These are phyloP conservation scores for Takifugu flavidus DNA, from an alignment of 2,113 vertebrate species.

Conservation along the genomic window DNA sequence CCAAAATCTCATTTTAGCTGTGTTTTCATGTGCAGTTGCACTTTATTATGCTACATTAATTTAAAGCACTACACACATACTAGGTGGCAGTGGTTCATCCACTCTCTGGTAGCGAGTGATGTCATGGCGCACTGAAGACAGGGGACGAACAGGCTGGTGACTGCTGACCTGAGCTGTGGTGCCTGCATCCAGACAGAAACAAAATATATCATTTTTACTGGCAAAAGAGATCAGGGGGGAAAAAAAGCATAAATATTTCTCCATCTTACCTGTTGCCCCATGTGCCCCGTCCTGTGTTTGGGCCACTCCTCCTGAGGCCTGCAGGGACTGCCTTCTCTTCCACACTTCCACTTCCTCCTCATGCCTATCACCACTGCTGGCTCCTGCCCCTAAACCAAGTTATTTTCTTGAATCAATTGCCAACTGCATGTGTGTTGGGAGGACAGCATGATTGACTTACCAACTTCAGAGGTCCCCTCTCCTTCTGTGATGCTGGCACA, in stretches of 20 bases:
- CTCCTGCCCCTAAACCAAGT: slow-evolving; percentile 18
- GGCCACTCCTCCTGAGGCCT: slow-evolving; percentile 67
- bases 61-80: slow-evolving; percentile 72
- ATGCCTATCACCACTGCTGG: slow-evolving; percentile 33
- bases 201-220: not conserved
- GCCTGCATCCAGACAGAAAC: slow-evolving; percentile 7
- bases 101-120: slow-evolving; percentile 94
- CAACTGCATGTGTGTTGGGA: no score
- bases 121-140: slow-evolving; percentile 91
- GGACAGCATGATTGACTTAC: slow-evolving; percentile 16
- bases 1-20: no score
- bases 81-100: slow-evolving; percentile 92
- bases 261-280: slow-evolving; percentile 43
- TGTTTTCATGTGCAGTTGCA: no score
- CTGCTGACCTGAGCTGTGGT: slow-evolving; percentile 78
- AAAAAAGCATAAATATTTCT: not conserved
- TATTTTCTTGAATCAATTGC: no score
- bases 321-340: slow-evolving; percentile 81
- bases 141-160: slow-evolving; percentile 82
- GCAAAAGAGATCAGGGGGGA: not conserved
- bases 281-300: slow-evolving; percentile 73
- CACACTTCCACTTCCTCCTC: slow-evolving; percentile 75
- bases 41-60: not conserved
- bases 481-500: not conserved
- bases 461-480: slow-evolving; percentile 60